These are phyloP conservation scores for Geotrypetes seraphini DNA, from an alignment of 2,797 vertebrate genomes.

Conservation along the genomic window DNA sequence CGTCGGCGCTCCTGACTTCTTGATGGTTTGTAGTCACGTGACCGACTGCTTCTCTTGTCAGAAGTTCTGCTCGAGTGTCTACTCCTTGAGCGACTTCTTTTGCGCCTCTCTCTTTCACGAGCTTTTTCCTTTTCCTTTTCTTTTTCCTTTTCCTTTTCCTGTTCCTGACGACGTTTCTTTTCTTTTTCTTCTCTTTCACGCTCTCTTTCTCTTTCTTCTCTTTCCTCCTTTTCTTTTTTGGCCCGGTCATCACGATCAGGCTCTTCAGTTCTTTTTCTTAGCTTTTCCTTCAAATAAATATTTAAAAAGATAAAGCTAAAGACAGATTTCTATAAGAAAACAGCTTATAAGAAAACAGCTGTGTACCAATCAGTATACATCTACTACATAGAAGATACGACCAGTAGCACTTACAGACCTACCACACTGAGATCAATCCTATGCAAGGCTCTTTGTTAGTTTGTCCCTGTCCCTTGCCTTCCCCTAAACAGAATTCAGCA, in stretches of 20 bases:
- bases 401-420: too few species aligned
- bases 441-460: too few species aligned
- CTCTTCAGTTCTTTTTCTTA: constrained; percentile 75
- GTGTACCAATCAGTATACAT: too few species aligned
- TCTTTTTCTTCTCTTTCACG: constrained; percentile 60
- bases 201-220: constrained; percentile 70
- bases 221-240: constrained; percentile 73
- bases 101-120: constrained; percentile 68
- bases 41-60: constrained; percentile 82
- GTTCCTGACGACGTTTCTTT: constrained; percentile 59
- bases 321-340: background rate
- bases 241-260: constrained; percentile 75
- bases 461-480: too few species aligned
- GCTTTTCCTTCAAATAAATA: constrained; percentile 47
- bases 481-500: too few species aligned
- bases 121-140: constrained; percentile 61
- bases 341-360: background rate
- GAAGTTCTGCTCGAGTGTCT: constrained; percentile 85
- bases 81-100: constrained; percentile 84
- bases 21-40: constrained; percentile 84
- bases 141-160: constrained; percentile 59
- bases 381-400: too few species aligned
- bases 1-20: constrained; percentile 87
- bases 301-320: background rate
- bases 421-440: too few species aligned